These are phyloP conservation scores for Philopotamus ludificatus DNA, from an alignment of 1,140 invertebrate genomes.

Conservation along the genomic window DNA sequence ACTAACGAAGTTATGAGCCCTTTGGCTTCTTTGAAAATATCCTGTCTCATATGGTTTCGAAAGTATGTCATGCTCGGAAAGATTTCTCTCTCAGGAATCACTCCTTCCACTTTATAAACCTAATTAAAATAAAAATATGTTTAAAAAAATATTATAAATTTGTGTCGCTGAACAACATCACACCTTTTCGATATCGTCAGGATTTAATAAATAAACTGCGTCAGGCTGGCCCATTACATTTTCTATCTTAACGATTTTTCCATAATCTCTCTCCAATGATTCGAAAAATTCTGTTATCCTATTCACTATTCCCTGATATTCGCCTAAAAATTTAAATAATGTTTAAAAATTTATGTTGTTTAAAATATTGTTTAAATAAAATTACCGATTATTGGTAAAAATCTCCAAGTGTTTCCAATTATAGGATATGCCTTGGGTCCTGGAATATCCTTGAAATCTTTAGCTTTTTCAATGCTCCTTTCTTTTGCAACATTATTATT, in stretches of 20 bases:
- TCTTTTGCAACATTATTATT: neutral
- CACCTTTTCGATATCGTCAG: conserved; percentile 62
- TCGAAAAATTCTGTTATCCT: no score
- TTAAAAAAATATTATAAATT: neutral
- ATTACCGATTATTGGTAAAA: conserved; percentile 61
- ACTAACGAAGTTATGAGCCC: conserved; percentile 34
- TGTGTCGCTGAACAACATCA: neutral
- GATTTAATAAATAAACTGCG: conserved; percentile 64
- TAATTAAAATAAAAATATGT: neutral
- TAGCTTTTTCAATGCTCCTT: conserved; percentile 29
- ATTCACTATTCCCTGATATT: neutral
- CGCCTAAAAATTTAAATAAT: neutral
- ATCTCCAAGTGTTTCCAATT: conserved; percentile 62
- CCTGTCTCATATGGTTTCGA: conserved; percentile 23
- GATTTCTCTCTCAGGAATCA: conserved; percentile 22
- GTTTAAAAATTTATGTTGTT: no score
- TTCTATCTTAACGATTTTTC: conserved; percentile 3
- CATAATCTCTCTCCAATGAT: no score
- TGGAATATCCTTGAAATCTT: conserved; percentile 59
- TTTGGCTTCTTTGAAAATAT: conserved; percentile 31
- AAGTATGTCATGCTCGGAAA: conserved; percentile 32
- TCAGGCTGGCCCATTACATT: neutral
- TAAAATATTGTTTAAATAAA: no score
- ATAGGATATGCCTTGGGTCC: conserved; percentile 61
- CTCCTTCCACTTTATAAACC: conserved; percentile 34